Percentiles rank a stretch among this genome's conserved stretches.
Evolutionary conservation across 2,888 invertebrate species (phyloP).

Genomic region (Lithophane semibrunnea): DNA sequence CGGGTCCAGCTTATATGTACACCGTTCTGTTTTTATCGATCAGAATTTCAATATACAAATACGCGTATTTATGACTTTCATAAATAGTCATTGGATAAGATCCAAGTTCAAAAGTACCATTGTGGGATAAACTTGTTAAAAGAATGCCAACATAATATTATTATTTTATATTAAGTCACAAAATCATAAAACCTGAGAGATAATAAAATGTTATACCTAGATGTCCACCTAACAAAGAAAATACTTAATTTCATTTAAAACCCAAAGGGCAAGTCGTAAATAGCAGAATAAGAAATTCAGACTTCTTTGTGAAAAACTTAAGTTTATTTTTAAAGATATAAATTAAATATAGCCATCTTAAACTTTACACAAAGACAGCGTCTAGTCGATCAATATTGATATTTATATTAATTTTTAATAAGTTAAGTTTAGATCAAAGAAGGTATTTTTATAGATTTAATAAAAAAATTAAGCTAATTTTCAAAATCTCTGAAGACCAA

Average conservation of each 20-base stretch:
- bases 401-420: slow-evolving; percentile 19
- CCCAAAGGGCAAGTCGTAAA: slow-evolving; percentile 19
- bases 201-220: slow-evolving; percentile 3
- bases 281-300: slow-evolving; percentile 14
- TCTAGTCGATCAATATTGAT: neutral
- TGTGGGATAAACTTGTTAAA: too few species aligned
- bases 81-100: neutral
- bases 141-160: neutral
- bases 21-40: neutral
- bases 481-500: neutral
- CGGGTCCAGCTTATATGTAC: neutral
- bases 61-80: neutral
- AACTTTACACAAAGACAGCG: slow-evolving; percentile 27
- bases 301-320: slow-evolving; percentile 10
- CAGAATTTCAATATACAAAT: neutral
- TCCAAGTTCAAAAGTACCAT: neutral
- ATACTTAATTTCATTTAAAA: slow-evolving; percentile 6
- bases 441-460: neutral
- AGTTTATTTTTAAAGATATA: slow-evolving; percentile 16
- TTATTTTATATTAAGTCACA: too few species aligned
- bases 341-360: slow-evolving; percentile 18
- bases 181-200: slow-evolving; percentile 12
- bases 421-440: slow-evolving; percentile 23
- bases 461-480: neutral
- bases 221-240: slow-evolving; percentile 8